Base-by-base conservation (phyloP, 2,888 invertebrate species). In the Spialia ferax region DNA sequence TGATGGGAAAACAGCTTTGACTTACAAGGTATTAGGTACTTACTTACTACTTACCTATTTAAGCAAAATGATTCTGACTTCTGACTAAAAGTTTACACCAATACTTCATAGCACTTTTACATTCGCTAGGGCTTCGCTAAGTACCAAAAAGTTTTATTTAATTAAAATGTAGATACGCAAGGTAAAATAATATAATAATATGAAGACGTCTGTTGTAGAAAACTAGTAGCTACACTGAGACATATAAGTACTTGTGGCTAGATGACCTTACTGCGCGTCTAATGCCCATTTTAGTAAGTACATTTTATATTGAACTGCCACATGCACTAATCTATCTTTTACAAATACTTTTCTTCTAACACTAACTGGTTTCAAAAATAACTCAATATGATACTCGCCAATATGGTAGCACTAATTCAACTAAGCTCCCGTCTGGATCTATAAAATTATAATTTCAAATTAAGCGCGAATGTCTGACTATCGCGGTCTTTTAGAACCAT, bases 381-480 rank as follows among this genome's bases (percentile, higher is more conserved):
- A n/a, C 8, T 50, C 50, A 22, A 4, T 59, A 29, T 29, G 10
- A 29, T 20, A 48, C 32, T 57, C 35, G 32, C 32, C 32, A 32
- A 56, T 35, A 50, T 42, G 22, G 4, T 7, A 35, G 52, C 20
- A 45, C 32, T 56, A 48, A 48, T n/a, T 48, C 56, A 15, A 56
- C 48, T 48, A 22, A 56, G 29, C 3, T 45, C 4, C 13, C 23
- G 50, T 38, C 38, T 52, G 52, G 42, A 42, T 59, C 52, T 60
- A 60, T 35, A 35, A 54, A 29, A 66, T 66, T 66, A 66, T 35
- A 66, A 66, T 66, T 66, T 66, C 52, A 66, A 66, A 66, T 59
- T 66, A 18, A 56, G n/a, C 23, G 59, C 18, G 59, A 60, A 66
- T 65, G 52, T 59, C 50, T 18, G 59, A 54, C 10, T 18, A 54